Evolutionary conservation across 2,888 invertebrate genomes (phyloP), one percentile per base, ranked within the genome.

Genomic region (Saturnia pavonia): DNA sequence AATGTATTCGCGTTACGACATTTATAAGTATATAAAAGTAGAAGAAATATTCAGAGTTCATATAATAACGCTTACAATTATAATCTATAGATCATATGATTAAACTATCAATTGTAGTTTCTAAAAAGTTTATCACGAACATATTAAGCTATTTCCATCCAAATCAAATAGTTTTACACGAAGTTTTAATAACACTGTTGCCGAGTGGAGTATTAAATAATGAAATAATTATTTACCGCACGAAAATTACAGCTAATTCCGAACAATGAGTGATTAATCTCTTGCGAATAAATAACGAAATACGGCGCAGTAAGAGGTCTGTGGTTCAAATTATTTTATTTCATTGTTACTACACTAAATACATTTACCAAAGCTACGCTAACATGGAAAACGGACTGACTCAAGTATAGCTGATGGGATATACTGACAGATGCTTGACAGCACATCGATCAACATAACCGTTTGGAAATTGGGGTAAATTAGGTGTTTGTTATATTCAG

Each of bases 191-290:
- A n/a, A 51, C n/a, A n/a, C 1, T 51, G 7, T 51, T 51, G 11
- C 12, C 25, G 22, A 22, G 22, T 57, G 14, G n/a, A n/a, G 8
- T 19, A 8, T n/a, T 8, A 25, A 4, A 60, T 60, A 60, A 60
- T 60, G 0, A 27, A 60, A 60, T 27, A 60, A 25, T 6, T 60
- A 14, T 27, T 60, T 27, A 60, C 72, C 77, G 69, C 74, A 68
- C 48, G 74, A 72, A 74, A 69, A 69, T 73, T 67, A 68, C 69
- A 71, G 72, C 74, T 72, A 74, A 73, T 73, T 69, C 73, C 60
- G 57, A 68, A 71, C 67, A 77, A 74, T 77, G 77, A 78, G 67
- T 76, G 74, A 81, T 80, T 75, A 80, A 74, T 69, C 77, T 51
- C 70, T 51, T 2, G 74, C 1, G 76, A 69, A 73, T 70, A 70